Base-by-base conservation (phyloP, 2,888 invertebrate species). In the Drosophila borealis region DNA sequence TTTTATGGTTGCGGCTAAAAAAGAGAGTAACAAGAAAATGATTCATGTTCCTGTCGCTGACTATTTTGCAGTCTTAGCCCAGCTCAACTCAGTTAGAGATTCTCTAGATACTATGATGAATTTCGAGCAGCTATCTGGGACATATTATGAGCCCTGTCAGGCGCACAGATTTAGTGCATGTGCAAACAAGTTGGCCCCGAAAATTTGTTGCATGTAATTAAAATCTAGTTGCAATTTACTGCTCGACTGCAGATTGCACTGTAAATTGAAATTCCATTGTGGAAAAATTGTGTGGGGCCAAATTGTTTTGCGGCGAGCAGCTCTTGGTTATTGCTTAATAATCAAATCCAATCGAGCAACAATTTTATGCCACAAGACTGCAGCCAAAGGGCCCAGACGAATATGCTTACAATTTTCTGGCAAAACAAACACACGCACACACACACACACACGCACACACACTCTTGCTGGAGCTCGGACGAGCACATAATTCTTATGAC, bases 191-290 rank as follows among this genome's bases (percentile, higher is more conserved):
- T 39, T 56, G 39, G 37, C 34, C 3, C 19, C 29, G 29, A 29
- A n/a, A 77, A 54, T 56, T 72, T 77, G 78, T 73, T 57, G 73
- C 60, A 74, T 80, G 86, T 80, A 86, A 84, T 84, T 84, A 74
- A 73, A 82, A 86, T 82, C 66, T 71, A 55, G 60, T 59, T 49
- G 62, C 65, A 67, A 67, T 64, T 65, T 72, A 25, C 62, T 39
- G 64, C 45, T 41, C 50, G 57, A 42, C 29, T 66, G 66, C 56
- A 73, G 59, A 64, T 67, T 62, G 67, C 41, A 73, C 57, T 60
- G 68, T 64, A 80, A 76, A 82, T 81, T 84, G 76, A 84, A 88
- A 82, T 73, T 68, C 17, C 56, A 48, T 34, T 42, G 41, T 44
- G 53, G 41, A 71, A 77, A 68, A 72, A 77, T 72, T 1, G 33